A percentile compares a stretch with the other conserved stretches of the same genome.
These are phyloP conservation scores for Ficedula albicollis DNA, from an alignment of 2,797 vertebrate genomes.

Conservation along the genomic window DNA sequence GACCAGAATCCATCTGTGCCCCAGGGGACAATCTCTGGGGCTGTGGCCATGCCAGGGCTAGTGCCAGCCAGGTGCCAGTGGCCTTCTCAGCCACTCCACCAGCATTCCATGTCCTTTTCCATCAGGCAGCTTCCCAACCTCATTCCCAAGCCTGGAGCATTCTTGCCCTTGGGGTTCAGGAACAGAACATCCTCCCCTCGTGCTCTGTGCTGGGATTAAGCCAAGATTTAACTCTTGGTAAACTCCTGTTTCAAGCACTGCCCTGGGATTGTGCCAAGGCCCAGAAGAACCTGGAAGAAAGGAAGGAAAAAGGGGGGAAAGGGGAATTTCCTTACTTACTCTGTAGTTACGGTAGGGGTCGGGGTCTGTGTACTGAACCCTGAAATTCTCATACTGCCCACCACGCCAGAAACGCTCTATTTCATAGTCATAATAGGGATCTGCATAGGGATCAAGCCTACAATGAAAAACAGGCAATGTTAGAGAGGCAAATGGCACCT, in stretches of 20 bases:
- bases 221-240: neutral
- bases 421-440: conserved; percentile 96
- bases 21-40: neutral
- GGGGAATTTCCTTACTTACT: conserved; percentile 78
- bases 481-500: neutral
- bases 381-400: conserved; percentile 98
- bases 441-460: conserved; percentile 90
- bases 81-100: neutral
- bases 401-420: conserved; percentile 95
- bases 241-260: neutral
- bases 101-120: neutral
- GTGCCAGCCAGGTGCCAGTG: neutral
- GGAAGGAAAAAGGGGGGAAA: neutral
- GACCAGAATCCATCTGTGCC: neutral
- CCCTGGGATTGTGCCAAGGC: neutral
- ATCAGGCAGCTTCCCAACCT: neutral
- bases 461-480: conserved; percentile 22
- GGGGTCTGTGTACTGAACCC: conserved; percentile 95
- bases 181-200: neutral
- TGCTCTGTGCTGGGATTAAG: neutral
- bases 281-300: neutral
- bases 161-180: neutral
- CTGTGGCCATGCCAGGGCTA: too few relatives aligned
- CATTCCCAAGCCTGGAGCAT: neutral
- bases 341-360: conserved; percentile 90